phyloP scores from a whole-genome alignment of 2,113 vertebrate species.

The Chamaetylas fuelleborni region DNA sequence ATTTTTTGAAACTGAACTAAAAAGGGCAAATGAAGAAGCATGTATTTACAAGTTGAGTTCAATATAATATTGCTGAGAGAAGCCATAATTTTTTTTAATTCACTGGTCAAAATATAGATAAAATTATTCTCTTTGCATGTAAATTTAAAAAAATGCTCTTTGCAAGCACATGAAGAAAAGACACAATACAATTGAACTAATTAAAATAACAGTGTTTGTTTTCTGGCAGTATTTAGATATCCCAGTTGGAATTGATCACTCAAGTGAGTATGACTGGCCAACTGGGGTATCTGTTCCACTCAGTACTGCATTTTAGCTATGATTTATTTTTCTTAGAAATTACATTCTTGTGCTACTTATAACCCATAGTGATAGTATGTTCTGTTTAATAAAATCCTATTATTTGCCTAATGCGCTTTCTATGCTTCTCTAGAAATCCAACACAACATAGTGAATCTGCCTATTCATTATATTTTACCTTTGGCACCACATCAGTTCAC shows the following conservation, averaged over 20 bases:
- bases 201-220: neutral
- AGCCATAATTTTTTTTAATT: neutral
- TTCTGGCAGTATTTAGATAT: neutral
- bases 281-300: neutral
- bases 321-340: constrained; percentile 1
- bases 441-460: neutral
- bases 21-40: neutral
- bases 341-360: neutral
- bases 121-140: neutral
- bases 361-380: neutral
- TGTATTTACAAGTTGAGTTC: neutral
- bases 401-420: constrained; percentile 24
- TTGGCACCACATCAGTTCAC: constrained; percentile 15
- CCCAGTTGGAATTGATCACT: neutral
- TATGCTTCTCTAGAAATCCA: neutral
- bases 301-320: neutral
- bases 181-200: neutral
- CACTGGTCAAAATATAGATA: neutral
- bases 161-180: neutral
- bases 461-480: constrained; percentile 40
- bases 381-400: neutral
- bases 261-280: neutral
- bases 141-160: neutral
- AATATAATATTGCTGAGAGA: neutral
- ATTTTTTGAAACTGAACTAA: neutral